A percentile compares a stretch with the other conserved stretches of the same genome.
Evolutionary conservation across 1,140 invertebrate genomes (phyloP).

Genomic region (Plectus sambesii): DNA sequence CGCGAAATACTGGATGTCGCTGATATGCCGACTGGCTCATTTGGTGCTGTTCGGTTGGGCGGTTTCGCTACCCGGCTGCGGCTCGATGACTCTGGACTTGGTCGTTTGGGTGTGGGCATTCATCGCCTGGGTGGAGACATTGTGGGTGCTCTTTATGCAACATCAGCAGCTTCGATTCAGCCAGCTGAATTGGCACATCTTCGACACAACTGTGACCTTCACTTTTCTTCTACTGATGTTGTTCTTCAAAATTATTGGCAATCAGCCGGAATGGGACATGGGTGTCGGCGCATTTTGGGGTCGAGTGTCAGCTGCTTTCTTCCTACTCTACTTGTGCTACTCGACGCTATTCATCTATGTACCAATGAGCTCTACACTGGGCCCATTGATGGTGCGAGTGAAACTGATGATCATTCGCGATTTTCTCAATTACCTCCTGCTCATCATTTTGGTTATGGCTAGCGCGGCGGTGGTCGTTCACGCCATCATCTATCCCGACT

Average conservation of each 20-base stretch:
- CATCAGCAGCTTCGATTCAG: slow-evolving; percentile 19
- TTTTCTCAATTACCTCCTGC: slow-evolving; percentile 37
- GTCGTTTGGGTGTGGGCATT: slow-evolving; percentile 37
- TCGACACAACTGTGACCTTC: slow-evolving; percentile 3
- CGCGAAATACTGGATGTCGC: slow-evolving; percentile 41
- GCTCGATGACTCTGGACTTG: slow-evolving; percentile 23
- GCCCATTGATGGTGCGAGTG: slow-evolving; percentile 36
- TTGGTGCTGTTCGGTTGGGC: slow-evolving; percentile 31
- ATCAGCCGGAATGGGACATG: too few relatives aligned
- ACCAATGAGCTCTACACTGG: slow-evolving; percentile 33
- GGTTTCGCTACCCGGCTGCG: slow-evolving; percentile 35
- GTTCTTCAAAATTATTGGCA: slow-evolving; percentile 2
- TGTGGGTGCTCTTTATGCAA: slow-evolving; percentile 28
- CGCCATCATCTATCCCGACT: slow-evolving; percentile 36
- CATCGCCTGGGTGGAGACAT: slow-evolving; percentile 32
- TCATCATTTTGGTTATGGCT: slow-evolving; percentile 30
- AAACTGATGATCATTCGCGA: slow-evolving; percentile 40
- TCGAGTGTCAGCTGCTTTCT: slow-evolving; percentile 29
- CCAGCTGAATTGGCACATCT: slow-evolving; percentile 13
- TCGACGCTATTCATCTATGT: slow-evolving; percentile 38
- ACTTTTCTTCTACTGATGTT: slow-evolving; percentile 7
- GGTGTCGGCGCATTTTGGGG: too few relatives aligned
- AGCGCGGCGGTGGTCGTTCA: slow-evolving; percentile 37
- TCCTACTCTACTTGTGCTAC: slow-evolving; percentile 41
- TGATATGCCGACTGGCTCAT: slow-evolving; percentile 35